These are phyloP conservation scores for Callyntrura guangdongensis DNA, from an alignment of 2,888 invertebrate species.

Conservation along the genomic window DNA sequence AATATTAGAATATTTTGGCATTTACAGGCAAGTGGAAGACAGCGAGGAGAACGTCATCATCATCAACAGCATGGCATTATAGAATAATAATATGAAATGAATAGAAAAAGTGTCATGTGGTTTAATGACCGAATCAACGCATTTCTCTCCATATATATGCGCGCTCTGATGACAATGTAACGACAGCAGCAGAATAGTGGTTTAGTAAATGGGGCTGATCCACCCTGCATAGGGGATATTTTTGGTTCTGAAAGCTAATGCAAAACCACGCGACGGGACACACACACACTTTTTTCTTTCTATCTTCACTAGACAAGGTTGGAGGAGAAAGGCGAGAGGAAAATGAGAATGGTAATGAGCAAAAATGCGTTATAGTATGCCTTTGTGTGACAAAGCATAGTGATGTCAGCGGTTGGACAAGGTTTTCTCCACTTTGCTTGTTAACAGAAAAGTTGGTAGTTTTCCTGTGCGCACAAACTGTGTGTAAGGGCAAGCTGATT, in stretches of 20 bases:
- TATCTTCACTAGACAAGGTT: not conserved
- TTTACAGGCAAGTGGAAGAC: constrained; percentile 30
- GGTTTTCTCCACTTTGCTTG: not conserved
- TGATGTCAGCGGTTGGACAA: too few relatives aligned
- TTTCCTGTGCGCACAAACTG: too few relatives aligned
- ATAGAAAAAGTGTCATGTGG: constrained; percentile 58
- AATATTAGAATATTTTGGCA: constrained; percentile 56
- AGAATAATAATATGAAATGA: not conserved
- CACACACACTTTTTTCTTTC: not conserved
- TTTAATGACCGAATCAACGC: constrained; percentile 34
- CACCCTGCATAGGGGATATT: constrained; percentile 11
- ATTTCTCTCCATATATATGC: not conserved
- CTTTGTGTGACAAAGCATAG: not conserved
- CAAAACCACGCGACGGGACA: not conserved
- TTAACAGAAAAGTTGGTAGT: constrained; percentile 15
- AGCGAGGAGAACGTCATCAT: not conserved
- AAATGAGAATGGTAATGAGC: constrained; percentile 33
- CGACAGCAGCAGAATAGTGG: not conserved
- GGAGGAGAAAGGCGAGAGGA: not conserved
- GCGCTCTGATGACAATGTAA: constrained; percentile 25
- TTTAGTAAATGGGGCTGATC: constrained; percentile 25
- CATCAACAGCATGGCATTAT: too few relatives aligned
- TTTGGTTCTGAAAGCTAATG: constrained; percentile 36
- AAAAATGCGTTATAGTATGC: constrained; percentile 12
- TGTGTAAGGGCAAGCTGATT: constrained; percentile 46